These are phyloP conservation scores for Caenorhabditis macrosperma DNA, from an alignment of 2,888 invertebrate genomes.

Conservation along the genomic window DNA sequence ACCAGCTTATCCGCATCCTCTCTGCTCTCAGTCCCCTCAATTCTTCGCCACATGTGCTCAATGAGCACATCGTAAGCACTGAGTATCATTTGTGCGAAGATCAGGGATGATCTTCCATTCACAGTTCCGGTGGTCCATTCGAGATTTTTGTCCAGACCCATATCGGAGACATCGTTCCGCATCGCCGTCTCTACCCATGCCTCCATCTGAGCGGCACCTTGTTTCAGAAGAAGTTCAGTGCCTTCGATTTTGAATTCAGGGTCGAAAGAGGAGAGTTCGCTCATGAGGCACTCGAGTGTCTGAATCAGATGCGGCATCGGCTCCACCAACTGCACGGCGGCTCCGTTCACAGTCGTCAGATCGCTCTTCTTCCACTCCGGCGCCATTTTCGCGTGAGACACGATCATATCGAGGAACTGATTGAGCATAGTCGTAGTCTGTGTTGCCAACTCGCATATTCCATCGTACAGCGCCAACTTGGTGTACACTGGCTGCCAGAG, in stretches of 20 bases:
- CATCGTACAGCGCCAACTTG: constrained; percentile 59
- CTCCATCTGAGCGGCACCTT: constrained; percentile 38
- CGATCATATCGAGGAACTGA: constrained; percentile 63
- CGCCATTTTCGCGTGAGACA: constrained; percentile 42
- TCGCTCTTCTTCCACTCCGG: constrained; percentile 55
- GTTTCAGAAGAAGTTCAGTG: constrained; percentile 40
- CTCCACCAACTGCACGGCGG: constrained; percentile 45
- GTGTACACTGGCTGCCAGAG: constrained; percentile 59
- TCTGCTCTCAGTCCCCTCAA: constrained; percentile 43
- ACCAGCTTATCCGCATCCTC: constrained; percentile 58
- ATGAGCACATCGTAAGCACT: constrained; percentile 67
- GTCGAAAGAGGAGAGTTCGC: constrained; percentile 48
- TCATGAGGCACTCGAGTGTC: constrained; percentile 58
- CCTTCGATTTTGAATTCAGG: constrained; percentile 39
- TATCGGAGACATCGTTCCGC: constrained; percentile 49
- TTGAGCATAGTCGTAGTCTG: constrained; percentile 55
- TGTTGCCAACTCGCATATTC: constrained; percentile 58
- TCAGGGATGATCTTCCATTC: constrained; percentile 41
- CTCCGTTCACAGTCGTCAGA: constrained; percentile 36
- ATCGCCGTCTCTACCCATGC: constrained; percentile 55
- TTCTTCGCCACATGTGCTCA: constrained; percentile 67
- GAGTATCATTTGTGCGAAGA: constrained; percentile 64
- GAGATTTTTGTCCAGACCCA: constrained; percentile 61
- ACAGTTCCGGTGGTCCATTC: constrained; percentile 62
- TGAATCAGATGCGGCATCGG: constrained; percentile 64